Evolutionary conservation across 2,888 invertebrate species (phyloP).

Genomic region (Meiosimyza decipiens): DNA sequence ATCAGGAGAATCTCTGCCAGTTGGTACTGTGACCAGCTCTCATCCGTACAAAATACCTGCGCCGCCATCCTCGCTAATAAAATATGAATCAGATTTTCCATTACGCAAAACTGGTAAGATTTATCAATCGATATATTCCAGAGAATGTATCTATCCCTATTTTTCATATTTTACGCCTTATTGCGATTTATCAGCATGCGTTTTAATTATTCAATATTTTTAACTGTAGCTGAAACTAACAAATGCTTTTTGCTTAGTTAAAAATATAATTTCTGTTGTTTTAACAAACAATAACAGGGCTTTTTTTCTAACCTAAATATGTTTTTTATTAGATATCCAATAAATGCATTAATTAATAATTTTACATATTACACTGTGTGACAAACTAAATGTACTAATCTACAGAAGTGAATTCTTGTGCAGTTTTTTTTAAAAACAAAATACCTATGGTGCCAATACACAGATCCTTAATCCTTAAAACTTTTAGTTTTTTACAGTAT

Average conservation of each 20-base stretch:
- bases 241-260: slow-evolving; percentile 7
- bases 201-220: slow-evolving; percentile 12
- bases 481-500: too few relatives aligned
- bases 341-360: too few relatives aligned
- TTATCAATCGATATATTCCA: neutral
- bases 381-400: slow-evolving; percentile 9
- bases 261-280: neutral
- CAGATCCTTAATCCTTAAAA: too few relatives aligned
- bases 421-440: too few relatives aligned
- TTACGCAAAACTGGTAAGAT: slow-evolving; percentile 95
- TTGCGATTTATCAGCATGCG: slow-evolving; percentile 18
- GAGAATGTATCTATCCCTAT: neutral
- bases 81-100: slow-evolving; percentile 81
- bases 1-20: slow-evolving; percentile 74
- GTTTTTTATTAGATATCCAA: too few relatives aligned
- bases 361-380: slow-evolving; percentile 4
- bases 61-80: slow-evolving; percentile 68
- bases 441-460: too few relatives aligned
- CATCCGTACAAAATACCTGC: slow-evolving; percentile 79
- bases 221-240: slow-evolving; percentile 30
- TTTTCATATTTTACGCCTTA: slow-evolving; percentile 10
- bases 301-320: too few relatives aligned
- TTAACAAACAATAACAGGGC: slow-evolving; percentile 4
- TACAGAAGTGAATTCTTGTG: too few relatives aligned
- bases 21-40: slow-evolving; percentile 71